These are phyloP conservation scores for Lichenostomus cassidix DNA, from an alignment of 2,113 vertebrate genomes.

Conservation along the genomic window DNA sequence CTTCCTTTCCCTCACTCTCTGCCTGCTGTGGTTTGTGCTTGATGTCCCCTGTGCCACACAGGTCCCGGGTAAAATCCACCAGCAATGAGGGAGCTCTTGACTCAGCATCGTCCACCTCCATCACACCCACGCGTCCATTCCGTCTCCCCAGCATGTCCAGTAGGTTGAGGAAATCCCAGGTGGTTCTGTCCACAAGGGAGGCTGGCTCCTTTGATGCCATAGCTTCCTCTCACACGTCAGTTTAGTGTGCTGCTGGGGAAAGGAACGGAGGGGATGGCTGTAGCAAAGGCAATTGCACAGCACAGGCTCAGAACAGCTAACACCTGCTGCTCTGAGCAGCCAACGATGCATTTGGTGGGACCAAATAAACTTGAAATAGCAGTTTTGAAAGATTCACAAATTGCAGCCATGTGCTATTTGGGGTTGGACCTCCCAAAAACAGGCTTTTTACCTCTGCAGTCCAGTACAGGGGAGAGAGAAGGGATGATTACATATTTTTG, in stretches of 20 bases:
- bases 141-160: background rate
- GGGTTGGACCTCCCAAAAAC: background rate
- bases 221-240: background rate
- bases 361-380: accelerated
- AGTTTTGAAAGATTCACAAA: background rate
- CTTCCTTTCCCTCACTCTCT: background rate
- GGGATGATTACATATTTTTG: accelerated
- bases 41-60: background rate
- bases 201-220: background rate
- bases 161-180: conserved; percentile 6
- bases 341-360: background rate
- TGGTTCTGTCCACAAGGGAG: background rate
- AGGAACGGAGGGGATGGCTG: background rate
- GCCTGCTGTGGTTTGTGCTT: background rate
- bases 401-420: background rate
- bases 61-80: conserved; percentile 2
- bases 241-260: background rate
- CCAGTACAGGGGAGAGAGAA: background rate
- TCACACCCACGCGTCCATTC: background rate
- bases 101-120: background rate
- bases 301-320: background rate
- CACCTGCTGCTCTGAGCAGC: background rate
- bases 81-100: background rate
- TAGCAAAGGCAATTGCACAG: background rate
- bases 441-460: background rate